Conservation (phyloP, 2,797 vertebrate genomes). For the Anabas testudineus region DNA sequence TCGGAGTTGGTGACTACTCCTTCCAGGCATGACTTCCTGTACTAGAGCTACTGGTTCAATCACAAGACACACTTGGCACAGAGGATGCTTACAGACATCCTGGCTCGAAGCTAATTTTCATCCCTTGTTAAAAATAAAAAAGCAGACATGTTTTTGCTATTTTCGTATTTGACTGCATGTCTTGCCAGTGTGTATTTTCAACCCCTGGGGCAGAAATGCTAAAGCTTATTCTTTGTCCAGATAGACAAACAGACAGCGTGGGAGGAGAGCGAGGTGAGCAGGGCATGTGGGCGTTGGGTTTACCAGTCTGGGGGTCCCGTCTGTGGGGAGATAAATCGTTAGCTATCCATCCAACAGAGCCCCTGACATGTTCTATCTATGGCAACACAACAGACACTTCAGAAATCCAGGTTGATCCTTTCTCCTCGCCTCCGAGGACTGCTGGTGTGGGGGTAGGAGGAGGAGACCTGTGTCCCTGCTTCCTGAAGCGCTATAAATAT, state of each 20-base stretch:
- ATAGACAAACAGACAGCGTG: constrained; percentile 51
- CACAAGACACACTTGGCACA: constrained; percentile 20
- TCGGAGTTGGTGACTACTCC: constrained; percentile 2
- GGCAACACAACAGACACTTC: constrained; percentile 56
- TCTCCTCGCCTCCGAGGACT: constrained; percentile 36
- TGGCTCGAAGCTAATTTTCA: constrained; percentile 49
- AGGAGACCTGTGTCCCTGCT: constrained; percentile 18
- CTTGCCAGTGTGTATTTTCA: constrained; percentile 29
- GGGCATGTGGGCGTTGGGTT: constrained; percentile 53
- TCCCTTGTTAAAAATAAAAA: constrained; percentile 56
- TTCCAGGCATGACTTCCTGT: constrained; percentile 21
- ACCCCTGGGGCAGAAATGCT: constrained; percentile 28
- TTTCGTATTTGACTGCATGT: constrained; percentile 35
- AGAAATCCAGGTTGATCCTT: constrained; percentile 55
- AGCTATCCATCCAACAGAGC: constrained; percentile 57
- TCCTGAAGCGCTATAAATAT: constrained; percentile 44
- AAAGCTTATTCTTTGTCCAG: constrained; percentile 25
- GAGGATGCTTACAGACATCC: constrained; percentile 48
- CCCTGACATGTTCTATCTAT: constrained; percentile 67
- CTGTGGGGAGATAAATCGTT: constrained; percentile 53
- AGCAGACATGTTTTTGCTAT: constrained; percentile 44
- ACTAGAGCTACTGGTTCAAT: constrained; percentile 36
- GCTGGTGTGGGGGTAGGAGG: constrained; percentile 26
- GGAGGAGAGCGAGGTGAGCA: constrained; percentile 46
- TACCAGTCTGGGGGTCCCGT: constrained; percentile 60